Evolutionary conservation across 2,888 invertebrate species (phyloP).

Genomic region (Leuctra nigra): DNA sequence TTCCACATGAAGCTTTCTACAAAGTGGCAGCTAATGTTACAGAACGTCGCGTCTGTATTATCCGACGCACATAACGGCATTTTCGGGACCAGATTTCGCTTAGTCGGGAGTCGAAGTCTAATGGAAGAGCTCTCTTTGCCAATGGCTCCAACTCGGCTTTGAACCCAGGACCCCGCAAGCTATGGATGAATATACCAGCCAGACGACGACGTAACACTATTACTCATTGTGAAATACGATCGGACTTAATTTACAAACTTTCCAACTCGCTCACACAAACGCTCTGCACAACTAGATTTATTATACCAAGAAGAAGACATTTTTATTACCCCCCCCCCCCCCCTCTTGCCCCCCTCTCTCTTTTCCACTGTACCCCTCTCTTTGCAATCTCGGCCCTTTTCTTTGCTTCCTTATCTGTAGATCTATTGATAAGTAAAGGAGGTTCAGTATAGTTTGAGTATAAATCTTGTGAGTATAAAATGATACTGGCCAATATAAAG

Average conservation of each 20-base stretch:
- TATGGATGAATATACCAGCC: not conserved
- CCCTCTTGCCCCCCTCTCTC: not conserved
- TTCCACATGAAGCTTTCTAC: too few relatives aligned
- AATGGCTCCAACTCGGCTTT: not conserved
- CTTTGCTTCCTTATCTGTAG: slow-evolving; percentile 1
- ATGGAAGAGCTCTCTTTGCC: too few relatives aligned
- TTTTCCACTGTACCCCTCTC: not conserved
- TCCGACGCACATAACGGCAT: too few relatives aligned
- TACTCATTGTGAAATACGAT: slow-evolving; percentile 18
- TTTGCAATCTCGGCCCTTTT: not conserved
- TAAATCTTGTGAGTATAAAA: too few relatives aligned
- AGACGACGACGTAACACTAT: slow-evolving; percentile 7
- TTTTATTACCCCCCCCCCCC: slow-evolving; percentile 14
- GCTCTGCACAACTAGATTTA: slow-evolving; percentile 17
- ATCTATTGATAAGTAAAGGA: slow-evolving; percentile 14
- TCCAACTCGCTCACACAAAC: slow-evolving; percentile 18
- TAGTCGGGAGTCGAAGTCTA: too few relatives aligned
- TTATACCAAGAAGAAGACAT: slow-evolving; percentile 16
- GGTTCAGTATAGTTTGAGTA: too few relatives aligned
- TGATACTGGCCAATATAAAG: too few relatives aligned
- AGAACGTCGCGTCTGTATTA: too few relatives aligned
- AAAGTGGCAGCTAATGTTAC: too few relatives aligned
- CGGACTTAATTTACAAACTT: slow-evolving; percentile 17
- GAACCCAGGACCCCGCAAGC: not conserved
- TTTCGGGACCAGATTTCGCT: too few relatives aligned